A percentile compares a stretch with the other conserved stretches of the same genome.
These are phyloP conservation scores for Labeo rohita DNA, from an alignment of 2,113 vertebrate genomes.

Conservation along the genomic window DNA sequence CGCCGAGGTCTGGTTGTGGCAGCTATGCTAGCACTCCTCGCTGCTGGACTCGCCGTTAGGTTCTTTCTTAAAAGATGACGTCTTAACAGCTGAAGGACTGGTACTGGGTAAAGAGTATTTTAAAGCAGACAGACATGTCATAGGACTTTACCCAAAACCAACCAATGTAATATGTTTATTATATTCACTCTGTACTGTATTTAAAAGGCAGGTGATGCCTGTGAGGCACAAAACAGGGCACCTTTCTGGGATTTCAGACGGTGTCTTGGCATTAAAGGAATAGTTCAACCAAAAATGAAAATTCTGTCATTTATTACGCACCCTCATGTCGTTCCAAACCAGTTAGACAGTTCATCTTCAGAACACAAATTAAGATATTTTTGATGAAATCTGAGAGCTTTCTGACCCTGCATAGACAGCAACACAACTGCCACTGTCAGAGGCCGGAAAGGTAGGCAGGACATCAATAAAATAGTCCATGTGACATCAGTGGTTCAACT, in stretches of 20 bases:
- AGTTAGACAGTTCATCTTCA: no score
- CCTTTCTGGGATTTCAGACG: not conserved
- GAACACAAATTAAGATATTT: no score
- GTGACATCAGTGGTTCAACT: no score
- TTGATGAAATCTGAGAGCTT: no score
- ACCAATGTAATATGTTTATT: not conserved
- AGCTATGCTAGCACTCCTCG: constrained; percentile 69
- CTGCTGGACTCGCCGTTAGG: constrained; percentile 64
- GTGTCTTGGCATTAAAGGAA: not conserved
- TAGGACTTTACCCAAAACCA: not conserved
- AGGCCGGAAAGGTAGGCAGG: no score
- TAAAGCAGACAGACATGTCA: not conserved
- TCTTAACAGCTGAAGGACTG: not conserved
- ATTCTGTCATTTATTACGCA: no score
- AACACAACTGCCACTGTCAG: no score
- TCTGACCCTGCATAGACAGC: no score
- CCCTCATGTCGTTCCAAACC: no score
- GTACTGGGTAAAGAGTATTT: not conserved
- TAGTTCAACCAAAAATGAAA: no score
- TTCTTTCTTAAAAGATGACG: constrained; percentile 58
- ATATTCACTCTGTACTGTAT: not conserved
- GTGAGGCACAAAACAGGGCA: not conserved
- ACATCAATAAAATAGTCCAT: no score
- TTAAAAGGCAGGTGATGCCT: not conserved
- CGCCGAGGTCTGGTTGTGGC: constrained; percentile 63